Base-by-base conservation (phyloP, 2,797 vertebrate species). In the Peromyscus eremicus region DNA sequence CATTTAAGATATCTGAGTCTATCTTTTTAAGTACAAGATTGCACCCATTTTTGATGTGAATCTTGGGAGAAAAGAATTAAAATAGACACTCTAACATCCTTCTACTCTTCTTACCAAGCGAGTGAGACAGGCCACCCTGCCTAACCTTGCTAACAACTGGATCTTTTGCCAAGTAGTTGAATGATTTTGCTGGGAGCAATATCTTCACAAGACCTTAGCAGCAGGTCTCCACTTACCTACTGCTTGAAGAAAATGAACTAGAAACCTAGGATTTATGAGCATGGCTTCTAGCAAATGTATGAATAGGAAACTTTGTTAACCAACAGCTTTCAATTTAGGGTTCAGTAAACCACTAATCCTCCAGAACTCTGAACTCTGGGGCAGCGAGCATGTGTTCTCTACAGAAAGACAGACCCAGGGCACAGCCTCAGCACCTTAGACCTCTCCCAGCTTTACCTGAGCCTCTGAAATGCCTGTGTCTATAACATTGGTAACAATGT, bases 1-100 rank as follows among this genome's bases (percentile, higher is more conserved):
- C 14, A 70, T 43, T 60, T 89, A 93, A 83, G n/a, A 37, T 12
- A 92, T 57, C 95, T 85, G 46, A 82, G 37, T 92, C 71, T 90
- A 37, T 37, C 66, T 91, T 93, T 94, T n/a, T 82, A 10, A 88
- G 10, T 70, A 95, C 19, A 87, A 12, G 27, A 87, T 10, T 14
- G 60, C 0, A 8, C 5, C 7, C 23, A 40, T 49, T 1, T 84
- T 84, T 92, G 49, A 92, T 76, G 80, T 40, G 60, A 81, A 90
- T 4, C 82, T 70, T 55, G 25, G 34, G 60, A 83, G 70, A 84
- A 89, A 94, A 11, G 43, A 60, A 11, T 40, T 81, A 75, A 96
- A 89, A 23, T 21, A 89, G 25, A 37, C 70, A 4, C 1, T 85
- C 21, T 60, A 34, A 80, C 62, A 87, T 75, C 10, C 49, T 66